Evolutionary conservation across 2,113 vertebrate species (phyloP), one percentile per base, ranked within the genome.

Genomic region (Upupa epops): DNA sequence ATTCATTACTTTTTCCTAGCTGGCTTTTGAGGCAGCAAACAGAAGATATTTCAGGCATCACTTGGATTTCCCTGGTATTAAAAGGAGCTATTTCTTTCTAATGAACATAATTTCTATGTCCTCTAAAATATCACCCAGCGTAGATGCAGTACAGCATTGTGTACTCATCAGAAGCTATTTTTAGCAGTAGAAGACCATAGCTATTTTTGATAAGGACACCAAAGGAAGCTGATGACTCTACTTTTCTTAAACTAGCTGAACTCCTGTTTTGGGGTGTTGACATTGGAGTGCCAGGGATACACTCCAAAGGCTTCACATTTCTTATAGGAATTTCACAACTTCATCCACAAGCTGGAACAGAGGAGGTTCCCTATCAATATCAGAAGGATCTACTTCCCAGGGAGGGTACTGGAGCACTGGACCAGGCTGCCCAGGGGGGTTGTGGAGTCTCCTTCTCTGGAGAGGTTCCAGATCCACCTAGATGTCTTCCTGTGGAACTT

Each of bases 181-280:
- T 86, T 86, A 93, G 61, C 36, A 78, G 32, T 15, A 90, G 40
- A 66, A 81, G 25, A 32, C 5, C 1, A 2, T 15, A 81, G 40
- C 31, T 95, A 69, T 88, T 90, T 95, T 52, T 88, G 73, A 75
- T 90, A 81, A 90, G 31, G 73, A 61, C 65, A 58, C 22, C 72
- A 88, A 93, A 81, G 61, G 54, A 81, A 31, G 25, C 20, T 60
- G 40, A 78, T 88, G 65, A 78, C 71, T 75, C 26, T 31, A 82
- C 31, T 73, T 1, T 81, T 78, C 76, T 77, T 88, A 78, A 78
- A 88, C 15, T 52, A 76, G 52, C 69, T 83, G 59, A 68, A 45
- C 25, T 64, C 34, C 29, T 77, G 2, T 60, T 89, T 37, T 22
- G 68, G 12, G 13, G 3, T 58, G 63, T 37, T 0, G 0, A 52